These are phyloP conservation scores for Rhyacophila brunnea DNA, from an alignment of 1,140 invertebrate species.

Conservation along the genomic window DNA sequence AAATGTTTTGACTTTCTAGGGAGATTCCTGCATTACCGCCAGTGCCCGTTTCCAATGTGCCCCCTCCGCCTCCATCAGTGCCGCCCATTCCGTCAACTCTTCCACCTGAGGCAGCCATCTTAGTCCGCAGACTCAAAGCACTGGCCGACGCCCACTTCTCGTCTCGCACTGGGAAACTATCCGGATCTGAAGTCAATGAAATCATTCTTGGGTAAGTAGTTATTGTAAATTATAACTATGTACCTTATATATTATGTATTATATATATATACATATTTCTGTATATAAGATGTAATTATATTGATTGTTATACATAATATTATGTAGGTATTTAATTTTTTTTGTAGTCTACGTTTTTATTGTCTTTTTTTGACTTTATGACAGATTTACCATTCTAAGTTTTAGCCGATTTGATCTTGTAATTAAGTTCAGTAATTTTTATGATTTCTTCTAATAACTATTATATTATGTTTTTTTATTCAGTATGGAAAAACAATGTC, in stretches of 20 bases:
- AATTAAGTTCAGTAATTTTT: no score
- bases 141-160: constrained; percentile 27
- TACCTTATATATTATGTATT: no score
- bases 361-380: no score
- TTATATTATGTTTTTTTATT: neutral
- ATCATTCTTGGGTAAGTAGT: constrained; percentile 28
- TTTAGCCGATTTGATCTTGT: no score
- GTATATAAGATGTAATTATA: no score
- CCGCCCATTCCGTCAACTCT: constrained; percentile 1
- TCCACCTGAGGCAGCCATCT: constrained; percentile 4
- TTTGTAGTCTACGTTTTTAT: no score
- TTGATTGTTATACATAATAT: no score
- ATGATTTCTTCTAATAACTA: neutral
- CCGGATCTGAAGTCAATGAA: constrained; percentile 31
- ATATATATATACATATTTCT: no score
- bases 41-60: constrained; percentile 13
- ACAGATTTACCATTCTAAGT: no score
- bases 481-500: constrained; percentile 30
- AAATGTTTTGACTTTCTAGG: constrained; percentile 7
- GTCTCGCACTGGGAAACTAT: constrained; percentile 26
- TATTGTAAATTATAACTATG: no score
- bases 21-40: constrained; percentile 4
- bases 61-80: constrained; percentile 3
- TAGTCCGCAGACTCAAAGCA: constrained; percentile 10
- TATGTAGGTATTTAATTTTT: no score